phyloP scores from a whole-genome alignment of 37 sponge, comb jelly and placozoan species.

The Mnemiopsis leidyi region DNA sequence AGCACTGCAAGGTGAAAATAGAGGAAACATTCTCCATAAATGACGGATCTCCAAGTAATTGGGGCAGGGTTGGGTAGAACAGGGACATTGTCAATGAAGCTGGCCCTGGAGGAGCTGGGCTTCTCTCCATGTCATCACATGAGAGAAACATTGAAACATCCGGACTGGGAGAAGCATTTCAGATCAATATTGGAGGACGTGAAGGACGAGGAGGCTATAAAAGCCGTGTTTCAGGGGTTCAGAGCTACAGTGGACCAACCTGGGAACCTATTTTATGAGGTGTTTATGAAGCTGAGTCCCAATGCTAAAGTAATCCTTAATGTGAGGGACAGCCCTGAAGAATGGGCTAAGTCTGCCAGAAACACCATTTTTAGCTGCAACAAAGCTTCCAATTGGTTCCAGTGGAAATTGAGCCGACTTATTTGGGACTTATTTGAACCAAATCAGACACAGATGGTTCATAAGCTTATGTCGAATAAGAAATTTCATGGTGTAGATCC shows the following conservation, averaged over 20 bases:
- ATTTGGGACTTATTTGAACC: background rate
- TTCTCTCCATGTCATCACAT: conserved; percentile 46
- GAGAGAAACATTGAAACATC: background rate
- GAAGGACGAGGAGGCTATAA: background rate
- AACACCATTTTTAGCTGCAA: conserved; percentile 21
- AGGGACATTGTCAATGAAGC: conserved; percentile 1
- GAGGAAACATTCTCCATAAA: no score
- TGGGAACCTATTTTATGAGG: background rate
- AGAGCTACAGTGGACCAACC: conserved; percentile 6
- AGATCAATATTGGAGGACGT: background rate
- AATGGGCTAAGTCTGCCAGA: background rate
- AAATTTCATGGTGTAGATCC: background rate
- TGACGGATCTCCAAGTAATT: conserved; percentile 50
- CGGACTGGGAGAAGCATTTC: background rate
- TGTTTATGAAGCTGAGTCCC: background rate
- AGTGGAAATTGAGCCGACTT: background rate
- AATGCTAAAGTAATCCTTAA: background rate
- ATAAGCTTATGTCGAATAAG: background rate
- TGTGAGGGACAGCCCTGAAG: conserved; percentile 18
- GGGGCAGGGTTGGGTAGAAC: conserved; percentile 48
- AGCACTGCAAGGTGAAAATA: no score
- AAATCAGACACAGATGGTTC: background rate
- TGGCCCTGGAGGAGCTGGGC: conserved; percentile 26
- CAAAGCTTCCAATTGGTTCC: background rate
- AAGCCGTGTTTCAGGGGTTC: conserved; percentile 16